Evolutionary conservation across 2,888 invertebrate species (phyloP).

Genomic region (Chaetogeoica ovagalla): DNA sequence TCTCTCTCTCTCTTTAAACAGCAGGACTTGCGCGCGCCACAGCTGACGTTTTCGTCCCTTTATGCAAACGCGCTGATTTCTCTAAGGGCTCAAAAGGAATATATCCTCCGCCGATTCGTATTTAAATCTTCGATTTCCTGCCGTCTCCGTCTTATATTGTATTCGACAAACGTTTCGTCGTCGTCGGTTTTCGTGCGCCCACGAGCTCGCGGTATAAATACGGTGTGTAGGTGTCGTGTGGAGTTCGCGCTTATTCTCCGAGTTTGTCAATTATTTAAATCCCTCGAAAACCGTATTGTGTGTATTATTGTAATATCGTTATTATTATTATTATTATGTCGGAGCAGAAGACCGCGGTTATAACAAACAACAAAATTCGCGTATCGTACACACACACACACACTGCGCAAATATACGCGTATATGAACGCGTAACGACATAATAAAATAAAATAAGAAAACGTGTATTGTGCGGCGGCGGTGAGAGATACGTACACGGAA

Average conservation of each 20-base stretch:
- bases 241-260: constrained; percentile 46
- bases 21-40: not conserved
- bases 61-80: not conserved
- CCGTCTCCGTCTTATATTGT: not conserved
- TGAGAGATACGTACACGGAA: not conserved
- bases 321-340: constrained; percentile 22
- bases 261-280: constrained; percentile 52
- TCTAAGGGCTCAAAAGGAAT: not conserved
- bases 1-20: not conserved
- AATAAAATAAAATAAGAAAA: constrained; percentile 43
- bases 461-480: constrained; percentile 20
- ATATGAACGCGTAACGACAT: constrained; percentile 1
- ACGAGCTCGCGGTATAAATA: too few species aligned
- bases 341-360: not conserved
- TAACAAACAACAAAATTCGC: constrained; percentile 18
- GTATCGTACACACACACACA: not conserved
- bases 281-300: not conserved
- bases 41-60: not conserved
- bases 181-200: not conserved
- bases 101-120: not conserved
- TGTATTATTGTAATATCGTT: too few species aligned
- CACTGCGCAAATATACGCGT: not conserved
- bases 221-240: constrained; percentile 42
- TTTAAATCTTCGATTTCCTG: not conserved
- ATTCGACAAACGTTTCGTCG: too few species aligned